Conservation (phyloP, 2,797 vertebrate genomes). For the Antennarius maculatus region DNA sequence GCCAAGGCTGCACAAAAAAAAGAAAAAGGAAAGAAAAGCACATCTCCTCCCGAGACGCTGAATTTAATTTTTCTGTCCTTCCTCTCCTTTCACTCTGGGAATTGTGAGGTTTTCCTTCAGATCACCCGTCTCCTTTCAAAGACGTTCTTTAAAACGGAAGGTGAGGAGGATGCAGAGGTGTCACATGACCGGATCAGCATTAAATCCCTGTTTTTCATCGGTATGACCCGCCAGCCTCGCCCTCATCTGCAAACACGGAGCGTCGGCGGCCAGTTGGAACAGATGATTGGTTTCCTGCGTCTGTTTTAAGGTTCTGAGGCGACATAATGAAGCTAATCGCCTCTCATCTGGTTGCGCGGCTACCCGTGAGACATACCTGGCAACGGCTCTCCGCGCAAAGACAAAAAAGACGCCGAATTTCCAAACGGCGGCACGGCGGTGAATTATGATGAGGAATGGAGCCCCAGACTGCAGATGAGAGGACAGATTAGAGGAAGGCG, state of each 20-base stretch:
- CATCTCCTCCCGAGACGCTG: conserved; percentile 32
- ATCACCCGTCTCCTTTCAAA: conserved; percentile 2
- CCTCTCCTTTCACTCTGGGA: conserved; percentile 1
- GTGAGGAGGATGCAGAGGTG: no score
- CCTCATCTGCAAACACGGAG: conserved; percentile 12
- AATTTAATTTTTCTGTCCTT: conserved; percentile 37
- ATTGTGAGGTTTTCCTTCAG: no score
- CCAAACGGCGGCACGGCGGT: conserved; percentile 33
- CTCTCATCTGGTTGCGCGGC: conserved; percentile 29
- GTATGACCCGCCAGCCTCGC: conserved; percentile 21
- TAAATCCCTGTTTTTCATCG: not conserved
- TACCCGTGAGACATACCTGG: conserved; percentile 9
- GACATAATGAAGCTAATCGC: conserved; percentile 47
- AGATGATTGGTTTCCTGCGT: conserved; percentile 44
- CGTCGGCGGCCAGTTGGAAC: conserved; percentile 14
- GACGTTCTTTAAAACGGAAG: conserved; percentile 6
- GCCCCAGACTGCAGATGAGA: conserved; percentile 27
- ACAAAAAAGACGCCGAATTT: conserved; percentile 44
- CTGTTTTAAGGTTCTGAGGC: conserved; percentile 47
- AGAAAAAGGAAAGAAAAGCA: no score
- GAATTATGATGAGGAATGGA: conserved; percentile 38
- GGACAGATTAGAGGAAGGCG: conserved; percentile 32
- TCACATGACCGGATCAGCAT: no score
- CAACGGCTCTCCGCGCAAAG: conserved; percentile 30
- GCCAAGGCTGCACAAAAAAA: conserved; percentile 55